Percentiles rank a stretch among this genome's conserved stretches.
phyloP scores from a whole-genome alignment of 1,140 invertebrate species.

The Apolygus lucorum region DNA sequence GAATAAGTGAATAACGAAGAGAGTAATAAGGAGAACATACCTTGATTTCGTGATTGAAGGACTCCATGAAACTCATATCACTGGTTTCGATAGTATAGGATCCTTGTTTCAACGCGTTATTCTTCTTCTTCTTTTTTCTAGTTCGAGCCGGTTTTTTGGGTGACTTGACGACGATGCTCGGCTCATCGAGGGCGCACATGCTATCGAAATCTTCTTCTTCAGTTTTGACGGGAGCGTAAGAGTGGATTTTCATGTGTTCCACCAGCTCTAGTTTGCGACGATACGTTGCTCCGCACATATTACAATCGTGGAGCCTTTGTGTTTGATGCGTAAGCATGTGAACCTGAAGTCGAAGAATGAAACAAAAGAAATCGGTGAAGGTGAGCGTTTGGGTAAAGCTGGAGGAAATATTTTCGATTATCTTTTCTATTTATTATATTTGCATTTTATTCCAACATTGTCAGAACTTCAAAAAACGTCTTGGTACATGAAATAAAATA shows the following conservation, averaged over 20 bases:
- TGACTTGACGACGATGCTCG: conserved; percentile 16
- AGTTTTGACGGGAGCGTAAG: conserved; percentile 44
- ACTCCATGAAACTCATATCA: neutral
- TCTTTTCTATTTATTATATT: too few relatives aligned
- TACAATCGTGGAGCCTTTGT: conserved; percentile 65
- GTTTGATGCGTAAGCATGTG: conserved; percentile 77
- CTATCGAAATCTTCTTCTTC: conserved; percentile 23
- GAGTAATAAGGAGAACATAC: too few relatives aligned
- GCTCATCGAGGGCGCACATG: conserved; percentile 8
- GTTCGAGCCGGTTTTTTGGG: conserved; percentile 13
- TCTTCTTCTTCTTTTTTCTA: neutral
- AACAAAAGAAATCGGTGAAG: too few relatives aligned
- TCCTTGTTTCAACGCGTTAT: neutral
- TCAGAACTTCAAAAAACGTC: too few relatives aligned
- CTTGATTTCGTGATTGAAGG: neutral
- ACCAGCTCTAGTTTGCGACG: conserved; percentile 66
- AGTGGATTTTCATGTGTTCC: conserved; percentile 72
- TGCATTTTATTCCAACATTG: too few relatives aligned
- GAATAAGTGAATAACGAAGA: too few relatives aligned
- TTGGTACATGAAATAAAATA: too few relatives aligned
- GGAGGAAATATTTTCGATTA: too few relatives aligned
- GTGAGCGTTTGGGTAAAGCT: too few relatives aligned
- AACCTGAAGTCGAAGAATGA: too few relatives aligned
- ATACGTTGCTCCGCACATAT: conserved; percentile 66
- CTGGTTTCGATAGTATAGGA: neutral